Evolutionary conservation across 1,140 invertebrate genomes (phyloP).

Genomic region (Chironomus striatipennis): DNA sequence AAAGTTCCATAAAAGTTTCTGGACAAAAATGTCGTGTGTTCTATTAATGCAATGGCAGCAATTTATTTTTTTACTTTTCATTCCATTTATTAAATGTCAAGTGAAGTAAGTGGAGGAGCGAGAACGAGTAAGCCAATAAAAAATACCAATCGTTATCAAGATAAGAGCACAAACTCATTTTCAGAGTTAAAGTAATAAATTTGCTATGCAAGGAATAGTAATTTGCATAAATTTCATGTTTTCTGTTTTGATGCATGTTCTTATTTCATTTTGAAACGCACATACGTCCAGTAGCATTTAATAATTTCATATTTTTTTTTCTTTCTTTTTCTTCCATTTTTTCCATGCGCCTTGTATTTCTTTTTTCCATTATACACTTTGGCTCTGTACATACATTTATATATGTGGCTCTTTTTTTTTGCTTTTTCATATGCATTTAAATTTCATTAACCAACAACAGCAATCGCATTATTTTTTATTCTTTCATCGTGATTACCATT

Average conservation of each 20-base stretch:
- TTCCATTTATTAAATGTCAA: too few relatives aligned
- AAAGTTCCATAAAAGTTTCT: too few relatives aligned
- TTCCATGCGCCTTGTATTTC: background rate
- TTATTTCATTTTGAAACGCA: slow-evolving; percentile 17
- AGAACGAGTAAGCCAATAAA: background rate
- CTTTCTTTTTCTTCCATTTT: too few relatives aligned
- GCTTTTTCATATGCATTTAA: background rate
- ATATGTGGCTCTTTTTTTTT: too few relatives aligned
- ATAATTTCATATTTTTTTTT: background rate
- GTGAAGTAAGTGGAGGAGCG: too few relatives aligned
- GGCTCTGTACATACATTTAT: background rate
- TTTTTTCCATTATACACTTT: background rate
- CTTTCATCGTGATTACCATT: slow-evolving; percentile 18
- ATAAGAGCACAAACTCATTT: slow-evolving; percentile 3
- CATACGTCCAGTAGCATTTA: slow-evolving; percentile 20
- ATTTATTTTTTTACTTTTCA: too few relatives aligned
- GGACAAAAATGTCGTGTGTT: too few relatives aligned
- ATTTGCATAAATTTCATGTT: slow-evolving; percentile 23
- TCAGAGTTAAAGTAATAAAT: background rate
- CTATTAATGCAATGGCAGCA: slow-evolving; percentile 2
- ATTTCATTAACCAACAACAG: slow-evolving; percentile 21
- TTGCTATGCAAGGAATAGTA: slow-evolving; percentile 2
- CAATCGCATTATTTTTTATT: slow-evolving; percentile 14
- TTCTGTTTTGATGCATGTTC: slow-evolving; percentile 19
- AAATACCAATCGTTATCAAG: slow-evolving; percentile 22